Evolutionary conservation across 2,113 vertebrate species (phyloP), one percentile per base, ranked within the genome.

Genomic region (Riparia riparia): DNA sequence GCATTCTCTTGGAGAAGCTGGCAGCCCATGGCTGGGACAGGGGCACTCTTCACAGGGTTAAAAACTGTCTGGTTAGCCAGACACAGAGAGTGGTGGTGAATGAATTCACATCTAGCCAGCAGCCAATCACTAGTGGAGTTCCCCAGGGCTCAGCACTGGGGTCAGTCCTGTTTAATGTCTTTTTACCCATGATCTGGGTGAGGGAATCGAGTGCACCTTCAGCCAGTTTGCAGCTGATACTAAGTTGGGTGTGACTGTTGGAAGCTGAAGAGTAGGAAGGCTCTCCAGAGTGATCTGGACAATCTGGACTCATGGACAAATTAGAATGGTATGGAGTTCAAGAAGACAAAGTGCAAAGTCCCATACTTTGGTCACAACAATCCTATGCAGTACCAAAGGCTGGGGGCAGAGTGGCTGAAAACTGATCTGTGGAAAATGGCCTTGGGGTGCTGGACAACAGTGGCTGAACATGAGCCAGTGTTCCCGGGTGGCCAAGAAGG

Each of bases 391-490:
- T 16, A 8, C 22, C 60, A 45, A 13, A 39, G 51, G 39, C 8
- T n/a, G 7, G 24, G 12, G 29, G 8, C 25, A 26, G 28, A 45
- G 24, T 2, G 6, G 8, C 5, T 74, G 45, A 3, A 74, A 60
- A 45, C n/a, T 39, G 45, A 26, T 18, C 0, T 0, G 7, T 29
- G 15, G 28, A 73, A 82, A 60, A 82, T 12, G 8, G 51, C 16
- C 18, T 45, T 14, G 10, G 12, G 7, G 24, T 39, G 45, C 13
- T 66, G 15, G 7, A 7, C 4, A 5, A 24, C 13, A 51, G 60
- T 0, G 4, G 14, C 9, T 58, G 39, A 74, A 45, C 28, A 20
- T 25, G 28, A 82, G 3, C 51, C 60, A 66, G 18, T 0, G 14
- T 25, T 28, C 15, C 39, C 51, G 39, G 44, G 22, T 51, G 18